phyloP scores from a whole-genome alignment of 2,888 invertebrate genomes.

The Drosophila subsilvestris region DNA sequence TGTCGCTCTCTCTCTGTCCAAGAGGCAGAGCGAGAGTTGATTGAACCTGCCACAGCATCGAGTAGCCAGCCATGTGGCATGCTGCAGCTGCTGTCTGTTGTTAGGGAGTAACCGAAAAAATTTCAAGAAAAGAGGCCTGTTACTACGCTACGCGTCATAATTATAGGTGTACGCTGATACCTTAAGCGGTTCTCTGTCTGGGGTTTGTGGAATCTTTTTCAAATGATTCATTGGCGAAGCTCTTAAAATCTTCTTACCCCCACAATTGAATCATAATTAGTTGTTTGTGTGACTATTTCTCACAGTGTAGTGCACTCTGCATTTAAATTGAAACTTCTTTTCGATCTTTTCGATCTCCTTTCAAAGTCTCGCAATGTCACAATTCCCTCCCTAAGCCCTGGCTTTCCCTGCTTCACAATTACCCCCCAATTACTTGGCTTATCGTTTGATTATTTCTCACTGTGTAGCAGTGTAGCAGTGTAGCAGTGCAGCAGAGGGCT shows the following conservation, averaged over 20 bases:
- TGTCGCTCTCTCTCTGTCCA: slow-evolving; percentile 1
- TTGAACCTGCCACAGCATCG: slow-evolving; percentile 55
- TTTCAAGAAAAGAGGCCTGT: slow-evolving; percentile 9
- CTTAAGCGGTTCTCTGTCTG: background rate
- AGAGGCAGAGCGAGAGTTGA: slow-evolving; percentile 46
- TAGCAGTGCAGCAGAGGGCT: background rate
- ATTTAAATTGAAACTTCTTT: background rate
- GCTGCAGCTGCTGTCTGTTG: slow-evolving; percentile 41
- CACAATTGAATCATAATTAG: background rate
- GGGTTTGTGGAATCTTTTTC: background rate
- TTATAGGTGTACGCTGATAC: slow-evolving; percentile 31
- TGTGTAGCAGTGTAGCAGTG: slow-evolving; percentile 22
- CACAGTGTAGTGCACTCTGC: background rate
- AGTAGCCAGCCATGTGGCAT: slow-evolving; percentile 53
- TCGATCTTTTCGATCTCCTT: background rate
- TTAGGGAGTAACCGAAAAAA: slow-evolving; percentile 26
- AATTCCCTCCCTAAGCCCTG: too few species aligned
- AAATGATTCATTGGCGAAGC: background rate
- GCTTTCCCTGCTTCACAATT: background rate
- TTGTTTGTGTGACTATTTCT: background rate
- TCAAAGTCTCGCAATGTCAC: too few species aligned
- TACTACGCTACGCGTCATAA: slow-evolving; percentile 46
- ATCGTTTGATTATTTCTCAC: slow-evolving; percentile 37
- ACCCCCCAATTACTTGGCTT: background rate
- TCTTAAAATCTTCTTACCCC: background rate